Base-by-base conservation (phyloP, 2,888 invertebrate species). In the Eustalomyia histrio region DNA sequence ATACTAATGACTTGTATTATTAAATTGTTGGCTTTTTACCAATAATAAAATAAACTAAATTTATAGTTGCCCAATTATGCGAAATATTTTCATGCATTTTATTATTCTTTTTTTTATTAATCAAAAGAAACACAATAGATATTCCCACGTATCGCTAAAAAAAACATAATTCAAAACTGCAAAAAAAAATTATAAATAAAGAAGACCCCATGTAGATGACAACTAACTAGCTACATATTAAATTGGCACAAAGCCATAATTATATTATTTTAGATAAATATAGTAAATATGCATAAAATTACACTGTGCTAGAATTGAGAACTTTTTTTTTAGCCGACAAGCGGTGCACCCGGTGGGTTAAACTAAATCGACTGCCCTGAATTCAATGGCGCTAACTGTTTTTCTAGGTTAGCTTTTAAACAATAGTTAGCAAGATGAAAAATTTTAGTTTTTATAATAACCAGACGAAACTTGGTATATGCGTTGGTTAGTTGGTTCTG, bases 171-270 rank as follows among this genome's bases (percentile, higher is more conserved):
- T 29, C 29, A 39, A 18, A 29, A 16, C 39, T 55, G 43, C 7
- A 52, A 52, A 17, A 39, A 52, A 18, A 24, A 8, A 1, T 57
- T 9, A 21, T 24, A 50, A 14, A 61, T 39, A 50, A 52, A 58
- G 33, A 58, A 71, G 53, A 29, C 39, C 71, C 52, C 43, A 65
- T 35, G 12, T 21, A 50, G 5, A 60, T 35, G 29, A 6, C 7
- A 29, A 72, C 18, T 60, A 53, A 72, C 35, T 60, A 53, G 67
- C 35, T 52, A 29, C 29, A 29, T 29, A 57, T 14, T 69, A 65
- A 71, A 76, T 73, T 64, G 73, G 64, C 73, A 73, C n/a, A 58
- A 57, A 21, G 57, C 64, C 64, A 57, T 57, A 21, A 63, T 63
- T 47, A 12, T 24, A 16, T 63, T 24, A 14, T 60, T 43, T 21